Evolutionary conservation across 2,888 invertebrate genomes (phyloP).

Genomic region (Eledone cirrhosa): DNA sequence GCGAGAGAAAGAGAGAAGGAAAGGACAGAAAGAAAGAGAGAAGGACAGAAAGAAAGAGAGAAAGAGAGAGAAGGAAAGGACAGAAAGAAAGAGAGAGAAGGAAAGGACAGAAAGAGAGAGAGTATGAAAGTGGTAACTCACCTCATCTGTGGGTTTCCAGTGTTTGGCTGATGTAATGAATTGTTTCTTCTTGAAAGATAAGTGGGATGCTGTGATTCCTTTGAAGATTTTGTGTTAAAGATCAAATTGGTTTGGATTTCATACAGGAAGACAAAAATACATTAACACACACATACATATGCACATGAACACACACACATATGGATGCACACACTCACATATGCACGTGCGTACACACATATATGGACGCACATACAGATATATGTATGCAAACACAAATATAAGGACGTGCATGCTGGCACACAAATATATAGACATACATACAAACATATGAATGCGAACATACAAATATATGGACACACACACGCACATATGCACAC

Average conservation of each 20-base stretch:
- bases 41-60: not conserved
- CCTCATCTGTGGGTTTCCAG: slow-evolving; percentile 19
- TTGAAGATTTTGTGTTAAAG: not conserved
- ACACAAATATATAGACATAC: too few species aligned
- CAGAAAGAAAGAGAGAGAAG: not conserved
- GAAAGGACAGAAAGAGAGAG: not conserved
- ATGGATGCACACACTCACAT: too few species aligned
- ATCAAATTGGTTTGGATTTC: not conserved
- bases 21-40: not conserved
- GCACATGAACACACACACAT: too few species aligned
- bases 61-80: not conserved
- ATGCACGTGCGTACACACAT: too few species aligned
- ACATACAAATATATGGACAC: too few species aligned
- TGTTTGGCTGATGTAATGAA: slow-evolving; percentile 17
- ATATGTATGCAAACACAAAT: too few species aligned
- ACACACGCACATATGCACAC: too few species aligned
- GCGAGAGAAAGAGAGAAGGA: too few species aligned
- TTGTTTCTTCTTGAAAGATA: slow-evolving; percentile 24
- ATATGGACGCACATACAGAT: too few species aligned
- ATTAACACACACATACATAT: too few species aligned
- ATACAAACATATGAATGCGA: too few species aligned
- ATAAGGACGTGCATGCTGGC: too few species aligned
- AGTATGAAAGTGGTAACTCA: not conserved
- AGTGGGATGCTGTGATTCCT: slow-evolving; percentile 25
- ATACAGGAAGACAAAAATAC: not conserved